phyloP scores from a whole-genome alignment of 1,140 invertebrate genomes.

The Micrasema minimum region DNA sequence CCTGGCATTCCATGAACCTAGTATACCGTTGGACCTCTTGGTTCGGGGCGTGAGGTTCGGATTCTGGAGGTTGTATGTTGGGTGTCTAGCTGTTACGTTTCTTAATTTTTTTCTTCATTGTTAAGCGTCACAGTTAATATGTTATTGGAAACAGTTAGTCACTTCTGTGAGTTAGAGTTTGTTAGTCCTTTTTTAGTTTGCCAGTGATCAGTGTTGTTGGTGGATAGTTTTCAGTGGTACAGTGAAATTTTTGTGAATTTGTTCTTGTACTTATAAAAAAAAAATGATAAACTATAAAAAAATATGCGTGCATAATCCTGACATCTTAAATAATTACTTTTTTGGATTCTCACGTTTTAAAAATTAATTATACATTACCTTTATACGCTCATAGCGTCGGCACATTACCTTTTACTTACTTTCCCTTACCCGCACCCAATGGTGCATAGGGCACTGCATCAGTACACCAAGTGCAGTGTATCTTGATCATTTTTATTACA shows the following conservation, averaged over 20 bases:
- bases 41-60: background rate
- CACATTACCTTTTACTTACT: too few species aligned
- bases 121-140: constrained; percentile 20
- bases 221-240: background rate
- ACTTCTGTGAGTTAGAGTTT: background rate
- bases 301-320: background rate
- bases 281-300: background rate
- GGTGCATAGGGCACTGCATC: too few species aligned
- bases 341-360: background rate
- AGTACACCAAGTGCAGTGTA: too few species aligned
- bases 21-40: background rate
- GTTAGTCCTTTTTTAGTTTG: constrained; percentile 11
- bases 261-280: background rate
- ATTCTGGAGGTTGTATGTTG: constrained; percentile 17
- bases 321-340: background rate
- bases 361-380: background rate
- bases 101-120: constrained; percentile 25
- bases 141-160: constrained; percentile 26
- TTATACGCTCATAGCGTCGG: too few species aligned
- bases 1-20: background rate
- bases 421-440: too few species aligned
- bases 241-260: background rate
- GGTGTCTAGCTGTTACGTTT: constrained; percentile 10
- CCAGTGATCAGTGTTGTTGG: too few species aligned
- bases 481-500: too few species aligned